A percentile compares a stretch with the other conserved stretches of the same genome.
Conservation (phyloP, 2,113 vertebrate genomes). For the Acanthochromis polyacanthus region DNA sequence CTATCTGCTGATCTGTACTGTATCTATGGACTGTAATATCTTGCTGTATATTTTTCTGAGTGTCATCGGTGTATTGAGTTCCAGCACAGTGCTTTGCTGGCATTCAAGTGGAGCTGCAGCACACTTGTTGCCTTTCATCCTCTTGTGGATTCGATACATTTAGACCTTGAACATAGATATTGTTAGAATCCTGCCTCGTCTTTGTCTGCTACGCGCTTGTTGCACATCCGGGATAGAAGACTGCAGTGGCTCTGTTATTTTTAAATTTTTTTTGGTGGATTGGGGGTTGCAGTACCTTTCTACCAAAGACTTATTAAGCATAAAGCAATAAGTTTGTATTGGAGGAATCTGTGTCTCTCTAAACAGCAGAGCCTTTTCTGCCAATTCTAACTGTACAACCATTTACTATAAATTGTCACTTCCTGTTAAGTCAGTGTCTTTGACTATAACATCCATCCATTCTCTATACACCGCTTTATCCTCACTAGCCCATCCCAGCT, state of each 20-base stretch:
- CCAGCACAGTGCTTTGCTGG: neutral
- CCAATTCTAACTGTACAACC: neutral
- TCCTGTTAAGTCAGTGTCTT: neutral
- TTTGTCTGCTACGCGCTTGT: neutral
- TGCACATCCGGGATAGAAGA: neutral
- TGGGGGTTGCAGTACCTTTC: too few relatives aligned
- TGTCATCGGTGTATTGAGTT: neutral
- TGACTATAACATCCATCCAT: neutral
- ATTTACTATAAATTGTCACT: neutral
- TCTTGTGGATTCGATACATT: neutral
- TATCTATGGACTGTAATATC: too few relatives aligned
- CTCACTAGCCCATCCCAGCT: too few relatives aligned
- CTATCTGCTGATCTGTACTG: too few relatives aligned
- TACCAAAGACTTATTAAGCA: neutral
- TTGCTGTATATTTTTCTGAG: neutral
- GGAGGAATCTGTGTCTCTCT: neutral
- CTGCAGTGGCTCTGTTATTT: neutral
- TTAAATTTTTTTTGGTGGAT: neutral
- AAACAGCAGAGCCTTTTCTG: neutral
- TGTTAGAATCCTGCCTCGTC: neutral
- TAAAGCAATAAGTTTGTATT: slow-evolving; percentile 6
- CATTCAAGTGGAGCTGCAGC: neutral
- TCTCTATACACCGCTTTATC: too few relatives aligned
- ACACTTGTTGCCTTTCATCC: neutral
- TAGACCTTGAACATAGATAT: neutral